Base-by-base conservation (phyloP, 2,797 vertebrate species). In the Semaprochilodus insignis region DNA sequence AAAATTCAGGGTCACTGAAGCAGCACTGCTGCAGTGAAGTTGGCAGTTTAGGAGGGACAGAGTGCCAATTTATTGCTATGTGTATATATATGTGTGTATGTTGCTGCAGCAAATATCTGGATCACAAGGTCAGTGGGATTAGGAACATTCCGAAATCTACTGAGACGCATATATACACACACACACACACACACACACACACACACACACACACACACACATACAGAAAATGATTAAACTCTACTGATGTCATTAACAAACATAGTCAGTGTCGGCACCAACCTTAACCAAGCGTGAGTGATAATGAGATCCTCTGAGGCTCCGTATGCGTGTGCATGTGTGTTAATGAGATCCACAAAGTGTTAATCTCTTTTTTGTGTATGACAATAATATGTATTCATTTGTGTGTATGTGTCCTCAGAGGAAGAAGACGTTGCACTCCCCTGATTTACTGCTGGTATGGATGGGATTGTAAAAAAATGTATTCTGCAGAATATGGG, bases 61-160 rank as follows among this genome's bases (percentile, higher is more conserved):
- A 10, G 13, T 15, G 23, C 14, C 60, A 67, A 4, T 70, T 70
- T 63, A 62, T 62, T 59, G 17, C 36, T 48, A 40, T 52, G 59
- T 57, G 54, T 57, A 6, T 57, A 57, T 21, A 21, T 17, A 3
- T 13, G 55, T 57, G 6, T 57, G 54, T 55, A 6, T 19, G 54
- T 23, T 55, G 63, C 78, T 59, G 77, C 44, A 84, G 60, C n/a
- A 81, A 69, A 71, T 51, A 89, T 85, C 25, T 85, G 85, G 88
- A 87, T 87, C 80, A 91, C 84, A 88, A 15, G 48, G 85, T 80
- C 88, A 90, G 85, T 88, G 85, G 85, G 88, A 13, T 70, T 70
- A 70, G 21, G 36, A 44, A 88, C 88, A 87, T 54, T 83, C 75
- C 25, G 54, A 54, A 52, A 25, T 31, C 51, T 74, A 16, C 31